These are phyloP conservation scores for Malthinus flaveolus DNA, from an alignment of 2,888 invertebrate species.

Conservation along the genomic window DNA sequence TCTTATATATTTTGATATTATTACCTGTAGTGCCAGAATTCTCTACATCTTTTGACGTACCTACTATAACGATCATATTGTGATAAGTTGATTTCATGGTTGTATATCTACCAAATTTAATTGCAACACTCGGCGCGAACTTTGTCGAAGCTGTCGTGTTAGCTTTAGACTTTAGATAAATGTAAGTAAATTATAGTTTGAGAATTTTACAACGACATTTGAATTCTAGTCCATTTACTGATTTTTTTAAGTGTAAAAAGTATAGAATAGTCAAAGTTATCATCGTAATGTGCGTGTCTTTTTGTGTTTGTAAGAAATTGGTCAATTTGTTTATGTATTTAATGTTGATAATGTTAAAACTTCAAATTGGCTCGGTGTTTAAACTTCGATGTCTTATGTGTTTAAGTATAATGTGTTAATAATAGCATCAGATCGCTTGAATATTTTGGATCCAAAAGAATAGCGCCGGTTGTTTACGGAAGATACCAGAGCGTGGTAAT, in stretches of 20 bases:
- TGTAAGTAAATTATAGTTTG: no score
- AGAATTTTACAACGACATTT: constrained; percentile 2
- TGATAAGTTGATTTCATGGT: no score
- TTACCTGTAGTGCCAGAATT: no score
- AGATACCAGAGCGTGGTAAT: neutral
- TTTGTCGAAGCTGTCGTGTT: no score
- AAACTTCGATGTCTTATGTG: constrained; percentile 3
- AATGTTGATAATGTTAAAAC: neutral
- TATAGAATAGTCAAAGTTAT: neutral
- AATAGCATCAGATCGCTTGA: neutral
- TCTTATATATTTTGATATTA: no score
- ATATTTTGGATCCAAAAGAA: neutral
- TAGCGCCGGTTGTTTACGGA: neutral
- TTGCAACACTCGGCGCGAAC: no score
- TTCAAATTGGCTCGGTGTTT: constrained; percentile 6
- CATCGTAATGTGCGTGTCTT: constrained; percentile 1
- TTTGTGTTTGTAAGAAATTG: constrained; percentile 1
- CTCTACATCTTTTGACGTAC: no score
- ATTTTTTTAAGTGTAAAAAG: neutral
- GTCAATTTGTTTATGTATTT: neutral
- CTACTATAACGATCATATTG: no score
- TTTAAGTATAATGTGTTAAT: constrained; percentile 3
- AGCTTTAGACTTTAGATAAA: no score
- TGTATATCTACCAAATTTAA: no score
- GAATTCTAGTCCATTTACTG: constrained; percentile 5